Evolutionary conservation across 2,797 vertebrate species (phyloP), one percentile per base, ranked within the genome.

Genomic region (Tokudaia muenninki): DNA sequence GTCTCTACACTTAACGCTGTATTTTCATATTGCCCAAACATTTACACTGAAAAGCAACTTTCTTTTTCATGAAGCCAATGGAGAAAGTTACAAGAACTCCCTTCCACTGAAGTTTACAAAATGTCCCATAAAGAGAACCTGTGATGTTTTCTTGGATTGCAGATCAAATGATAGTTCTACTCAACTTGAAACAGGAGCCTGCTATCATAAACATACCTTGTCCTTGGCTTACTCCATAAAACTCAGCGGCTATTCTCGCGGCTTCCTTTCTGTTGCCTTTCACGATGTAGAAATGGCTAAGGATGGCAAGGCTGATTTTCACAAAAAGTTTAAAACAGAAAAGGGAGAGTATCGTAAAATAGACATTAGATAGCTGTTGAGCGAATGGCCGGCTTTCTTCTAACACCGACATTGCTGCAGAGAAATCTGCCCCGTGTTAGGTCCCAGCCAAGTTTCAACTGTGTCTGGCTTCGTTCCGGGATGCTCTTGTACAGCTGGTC

Each of bases 261-360:
- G 99, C 99, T 97, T 99, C 99, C 96, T 99, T 99, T 88, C 99
- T 99, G 97, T 99, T 99, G 95, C 99, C 99, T 96, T 99, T 99
- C 97, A 99, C 99, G 57, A 99, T 99, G 98, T 99, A 99, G 98
- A 99, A 99, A 97, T 99, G 99, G 77, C 99, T 99, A 63, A 99
- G 99, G 96, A 99, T 98, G 98, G 99, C 99, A 0, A 99, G 99
- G 96, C 99, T 99, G 97, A 99, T 99, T 98, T 99, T 99, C 97
- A 99, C 99, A 96, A 99, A 99, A 95, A 99, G 99, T 96, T 99
- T 99, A 98, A 99, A 99, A 98, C 99, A 99, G 98, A 99, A 99
- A 94, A 99, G 99, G 4, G 99, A 99, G 97, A 99, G 99, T 97
- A 99, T 99, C 65, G 99, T 99, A 98, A 99, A 99, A 98, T 99